phyloP scores from a whole-genome alignment of 2,113 vertebrate genomes.

The Gopherus evgoodei region DNA sequence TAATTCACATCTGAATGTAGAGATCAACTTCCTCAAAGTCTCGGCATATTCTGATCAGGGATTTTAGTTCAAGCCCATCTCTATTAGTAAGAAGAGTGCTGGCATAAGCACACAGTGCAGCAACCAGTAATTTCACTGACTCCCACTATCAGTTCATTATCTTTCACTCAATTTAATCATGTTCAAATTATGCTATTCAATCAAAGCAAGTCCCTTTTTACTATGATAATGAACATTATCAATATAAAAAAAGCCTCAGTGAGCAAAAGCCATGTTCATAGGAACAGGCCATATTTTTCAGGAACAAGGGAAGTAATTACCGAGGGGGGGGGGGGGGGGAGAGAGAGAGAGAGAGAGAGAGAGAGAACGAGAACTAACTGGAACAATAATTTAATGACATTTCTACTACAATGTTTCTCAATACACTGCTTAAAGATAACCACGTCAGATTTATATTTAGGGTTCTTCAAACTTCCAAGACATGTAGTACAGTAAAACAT shows the following conservation, averaged over 20 bases:
- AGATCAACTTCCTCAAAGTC: not conserved
- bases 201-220: not conserved
- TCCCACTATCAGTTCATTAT: not conserved
- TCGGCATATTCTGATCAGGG: not conserved
- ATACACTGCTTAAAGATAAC: not conserved
- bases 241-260: slow-evolving; percentile 2
- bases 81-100: not conserved
- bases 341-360: not conserved
- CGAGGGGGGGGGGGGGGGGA: too few species aligned
- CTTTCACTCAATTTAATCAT: slow-evolving; percentile 35
- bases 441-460: not conserved
- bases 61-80: slow-evolving; percentile 29
- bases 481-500: not conserved
- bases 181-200: slow-evolving; percentile 5
- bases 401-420: not conserved
- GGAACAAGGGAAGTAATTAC: not conserved
- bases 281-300: not conserved
- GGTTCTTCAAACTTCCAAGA: not conserved
- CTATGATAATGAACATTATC: not conserved
- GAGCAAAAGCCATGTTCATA: not conserved
- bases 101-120: not conserved
- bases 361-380: not conserved
- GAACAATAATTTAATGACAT: not conserved
- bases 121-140: not conserved
- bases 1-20: slow-evolving; percentile 8